Evolutionary conservation across 2,888 invertebrate species (phyloP).

Genomic region (Ophonus ardosiacus): DNA sequence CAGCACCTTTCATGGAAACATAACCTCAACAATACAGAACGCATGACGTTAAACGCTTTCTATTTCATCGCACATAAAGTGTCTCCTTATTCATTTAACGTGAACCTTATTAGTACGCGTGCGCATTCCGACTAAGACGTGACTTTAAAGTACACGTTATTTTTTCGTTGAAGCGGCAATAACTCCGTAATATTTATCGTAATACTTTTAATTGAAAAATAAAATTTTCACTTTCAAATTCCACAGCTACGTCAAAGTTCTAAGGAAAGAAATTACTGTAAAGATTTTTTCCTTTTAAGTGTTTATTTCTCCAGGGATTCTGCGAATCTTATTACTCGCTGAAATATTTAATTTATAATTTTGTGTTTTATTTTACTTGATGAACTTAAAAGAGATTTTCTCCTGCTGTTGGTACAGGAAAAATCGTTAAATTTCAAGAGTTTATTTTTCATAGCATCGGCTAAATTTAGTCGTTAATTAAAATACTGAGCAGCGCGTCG

Average conservation of each 20-base stretch:
- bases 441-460: conserved; percentile 39
- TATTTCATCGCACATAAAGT: no score
- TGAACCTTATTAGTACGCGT: no score
- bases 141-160: no score
- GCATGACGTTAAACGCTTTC: no score
- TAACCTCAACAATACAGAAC: no score
- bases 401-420: neutral
- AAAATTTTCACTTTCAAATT: neutral
- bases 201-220: neutral
- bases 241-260: neutral
- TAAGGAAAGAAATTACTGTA: neutral
- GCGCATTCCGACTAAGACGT: no score
- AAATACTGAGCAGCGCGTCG: conserved; percentile 37
- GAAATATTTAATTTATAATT: conserved; percentile 44
- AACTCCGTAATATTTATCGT: no score
- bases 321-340: conserved; percentile 17
- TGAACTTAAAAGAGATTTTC: conserved; percentile 16
- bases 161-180: no score
- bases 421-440: conserved; percentile 49
- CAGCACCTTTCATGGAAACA: no score
- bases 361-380: conserved; percentile 44
- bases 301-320: conserved; percentile 11
- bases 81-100: no score
- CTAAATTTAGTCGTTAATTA: conserved; percentile 58
- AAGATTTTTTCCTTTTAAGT: conserved; percentile 3